These are phyloP conservation scores for Aplodontia rufa DNA, from an alignment of 2,113 vertebrate genomes.

Conservation along the genomic window DNA sequence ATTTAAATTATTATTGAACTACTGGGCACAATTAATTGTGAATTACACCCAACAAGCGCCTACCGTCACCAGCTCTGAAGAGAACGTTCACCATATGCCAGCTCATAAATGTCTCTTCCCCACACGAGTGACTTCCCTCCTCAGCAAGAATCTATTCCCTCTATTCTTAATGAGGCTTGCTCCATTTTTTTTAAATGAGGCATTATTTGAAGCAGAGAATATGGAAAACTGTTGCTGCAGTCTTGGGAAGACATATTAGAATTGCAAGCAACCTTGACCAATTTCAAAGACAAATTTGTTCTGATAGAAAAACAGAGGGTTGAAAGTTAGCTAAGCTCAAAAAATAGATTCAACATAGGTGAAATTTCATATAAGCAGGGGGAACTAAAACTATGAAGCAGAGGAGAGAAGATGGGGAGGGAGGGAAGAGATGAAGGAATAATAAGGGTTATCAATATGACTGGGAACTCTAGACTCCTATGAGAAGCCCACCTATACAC, in stretches of 20 bases:
- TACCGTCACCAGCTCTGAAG: neutral
- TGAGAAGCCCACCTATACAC: too few relatives aligned
- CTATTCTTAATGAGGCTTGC: slow-evolving; percentile 45
- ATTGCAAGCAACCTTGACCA: slow-evolving; percentile 63
- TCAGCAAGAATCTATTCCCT: slow-evolving; percentile 51
- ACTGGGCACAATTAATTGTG: slow-evolving; percentile 61
- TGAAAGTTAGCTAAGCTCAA: too few relatives aligned
- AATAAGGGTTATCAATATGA: too few relatives aligned
- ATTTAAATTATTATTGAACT: slow-evolving; percentile 65
- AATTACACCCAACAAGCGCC: slow-evolving; percentile 52
- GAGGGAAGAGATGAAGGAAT: too few relatives aligned
- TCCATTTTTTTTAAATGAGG: neutral
- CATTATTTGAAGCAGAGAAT: slow-evolving; percentile 36
- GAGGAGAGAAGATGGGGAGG: too few relatives aligned
- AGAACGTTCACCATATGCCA: slow-evolving; percentile 58
- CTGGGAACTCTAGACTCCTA: too few relatives aligned
- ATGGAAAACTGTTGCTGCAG: neutral
- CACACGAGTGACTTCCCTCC: slow-evolving; percentile 42
- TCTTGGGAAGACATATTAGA: slow-evolving; percentile 55
- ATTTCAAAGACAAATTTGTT: slow-evolving; percentile 69
- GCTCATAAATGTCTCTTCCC: slow-evolving; percentile 56
- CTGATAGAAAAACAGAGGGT: slow-evolving; percentile 51
- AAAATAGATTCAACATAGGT: too few relatives aligned
- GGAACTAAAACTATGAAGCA: too few relatives aligned
- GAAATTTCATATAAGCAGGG: too few relatives aligned